Conservation (phyloP, 2,888 invertebrate species). For the Agrochola lota region DNA sequence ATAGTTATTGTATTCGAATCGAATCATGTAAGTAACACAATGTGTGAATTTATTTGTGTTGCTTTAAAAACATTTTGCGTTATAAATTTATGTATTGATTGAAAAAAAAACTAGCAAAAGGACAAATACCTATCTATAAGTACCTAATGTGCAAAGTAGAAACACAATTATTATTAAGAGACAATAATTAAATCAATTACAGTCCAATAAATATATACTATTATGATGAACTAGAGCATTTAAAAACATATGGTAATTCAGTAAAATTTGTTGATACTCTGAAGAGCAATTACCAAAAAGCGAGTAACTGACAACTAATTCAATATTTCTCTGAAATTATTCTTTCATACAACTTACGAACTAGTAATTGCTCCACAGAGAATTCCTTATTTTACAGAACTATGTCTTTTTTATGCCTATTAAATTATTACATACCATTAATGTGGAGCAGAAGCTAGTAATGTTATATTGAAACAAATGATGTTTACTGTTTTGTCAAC, state of each 20-base stretch:
- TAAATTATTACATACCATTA: not conserved
- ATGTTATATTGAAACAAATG: not conserved
- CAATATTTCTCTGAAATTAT: not conserved
- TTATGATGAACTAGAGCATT: conserved; percentile 12
- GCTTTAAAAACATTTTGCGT: conserved; percentile 3
- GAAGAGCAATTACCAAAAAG: conserved; percentile 7
- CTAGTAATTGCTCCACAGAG: not conserved
- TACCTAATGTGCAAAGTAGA: conserved; percentile 13
- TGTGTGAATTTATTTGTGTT: conserved; percentile 12
- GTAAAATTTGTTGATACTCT: conserved; percentile 8
- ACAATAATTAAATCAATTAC: conserved; percentile 41
- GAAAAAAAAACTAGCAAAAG: not conserved
- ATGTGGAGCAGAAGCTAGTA: not conserved
- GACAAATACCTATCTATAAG: conserved; percentile 1
- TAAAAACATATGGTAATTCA: not conserved
- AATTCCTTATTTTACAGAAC: conserved; percentile 14
- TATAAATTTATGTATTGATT: conserved; percentile 5
- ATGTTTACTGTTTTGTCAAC: conserved; percentile 1
- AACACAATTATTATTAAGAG: conserved; percentile 20
- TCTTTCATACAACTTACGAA: not conserved
- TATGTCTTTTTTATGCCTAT: not conserved
- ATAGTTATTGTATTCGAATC: not conserved
- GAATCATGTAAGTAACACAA: not conserved
- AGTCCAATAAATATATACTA: conserved; percentile 6
- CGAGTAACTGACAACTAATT: not conserved